A percentile compares a stretch with the other conserved stretches of the same genome.
These are phyloP conservation scores for Ditylenchus dipsaci DNA, from an alignment of 1,140 invertebrate genomes.

Conservation along the genomic window DNA sequence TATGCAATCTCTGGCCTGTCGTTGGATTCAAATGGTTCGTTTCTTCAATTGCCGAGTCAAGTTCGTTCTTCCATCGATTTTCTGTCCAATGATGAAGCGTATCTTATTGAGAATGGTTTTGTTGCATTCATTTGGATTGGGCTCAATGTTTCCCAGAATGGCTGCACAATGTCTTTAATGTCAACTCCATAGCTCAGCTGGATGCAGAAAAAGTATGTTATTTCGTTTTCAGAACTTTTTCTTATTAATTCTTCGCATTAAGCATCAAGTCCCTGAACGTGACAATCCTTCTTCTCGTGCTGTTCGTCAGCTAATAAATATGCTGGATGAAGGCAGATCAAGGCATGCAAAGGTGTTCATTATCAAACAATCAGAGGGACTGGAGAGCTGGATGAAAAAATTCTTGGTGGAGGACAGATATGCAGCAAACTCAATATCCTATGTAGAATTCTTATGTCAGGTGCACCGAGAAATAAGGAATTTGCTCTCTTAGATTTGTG, in stretches of 20 bases:
- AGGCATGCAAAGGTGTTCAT: conserved; percentile 72
- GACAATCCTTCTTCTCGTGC: conserved; percentile 75
- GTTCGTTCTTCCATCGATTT: conserved; percentile 50
- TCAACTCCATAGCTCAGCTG: conserved; percentile 72
- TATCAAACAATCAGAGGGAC: conserved; percentile 84
- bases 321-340: conserved; percentile 62
- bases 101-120: conserved; percentile 78
- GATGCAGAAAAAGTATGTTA: conserved; percentile 70
- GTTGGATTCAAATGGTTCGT: not conserved
- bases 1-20: conserved; percentile 32
- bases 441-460: conserved; percentile 96
- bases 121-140: conserved; percentile 94
- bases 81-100: conserved; percentile 43
- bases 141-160: conserved; percentile 60
- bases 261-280: conserved; percentile 69
- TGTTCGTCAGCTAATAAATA: conserved; percentile 70
- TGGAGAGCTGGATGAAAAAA: conserved; percentile 85
- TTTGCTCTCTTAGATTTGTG: conserved; percentile 53
- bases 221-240: conserved; percentile 17
- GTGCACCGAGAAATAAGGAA: conserved; percentile 95
- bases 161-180: conserved; percentile 77
- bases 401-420: conserved; percentile 89
- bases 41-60: conserved; percentile 17
- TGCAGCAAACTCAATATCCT: conserved; percentile 73
- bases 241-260: conserved; percentile 23